Evolutionary conservation across 2,113 vertebrate species (phyloP).

Genomic region (Gorilla gorilla): DNA sequence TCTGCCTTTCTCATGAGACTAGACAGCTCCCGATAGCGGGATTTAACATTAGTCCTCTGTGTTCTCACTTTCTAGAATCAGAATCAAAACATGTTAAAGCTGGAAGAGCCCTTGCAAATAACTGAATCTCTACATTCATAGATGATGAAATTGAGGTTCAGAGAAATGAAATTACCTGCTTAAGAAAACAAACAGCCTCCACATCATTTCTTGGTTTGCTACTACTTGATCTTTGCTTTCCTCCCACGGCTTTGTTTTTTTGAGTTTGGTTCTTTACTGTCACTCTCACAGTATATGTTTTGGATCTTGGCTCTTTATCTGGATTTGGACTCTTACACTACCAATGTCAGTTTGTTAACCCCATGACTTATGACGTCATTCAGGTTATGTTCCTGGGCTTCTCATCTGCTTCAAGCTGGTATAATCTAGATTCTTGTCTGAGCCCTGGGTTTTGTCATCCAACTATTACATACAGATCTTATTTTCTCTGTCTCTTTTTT

Average conservation of each 20-base stretch:
- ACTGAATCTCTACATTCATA: not conserved
- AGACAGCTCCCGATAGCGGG: not conserved
- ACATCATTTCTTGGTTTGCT: not conserved
- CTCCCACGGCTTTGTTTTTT: not conserved
- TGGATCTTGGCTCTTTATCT: not conserved
- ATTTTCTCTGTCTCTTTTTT: not conserved
- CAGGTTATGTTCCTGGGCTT: not conserved
- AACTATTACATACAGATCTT: not conserved
- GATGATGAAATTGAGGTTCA: not conserved
- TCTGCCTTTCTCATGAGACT: not conserved
- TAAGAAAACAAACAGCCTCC: not conserved
- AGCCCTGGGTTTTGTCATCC: not conserved
- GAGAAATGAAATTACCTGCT: not conserved
- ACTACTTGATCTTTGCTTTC: constrained; percentile 15
- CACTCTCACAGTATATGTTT: not conserved
- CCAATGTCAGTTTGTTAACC: not conserved
- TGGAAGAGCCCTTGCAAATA: not conserved
- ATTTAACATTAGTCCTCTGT: not conserved
- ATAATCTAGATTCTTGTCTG: not conserved
- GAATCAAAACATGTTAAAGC: not conserved
- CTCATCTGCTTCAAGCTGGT: not conserved
- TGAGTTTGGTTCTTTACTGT: constrained; percentile 16
- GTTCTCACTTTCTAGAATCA: not conserved
- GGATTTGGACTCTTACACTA: constrained; percentile 26
- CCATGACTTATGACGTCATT: constrained; percentile 1